phyloP scores from a whole-genome alignment of 2,888 invertebrate species.

The Drosophila diplacantha region DNA sequence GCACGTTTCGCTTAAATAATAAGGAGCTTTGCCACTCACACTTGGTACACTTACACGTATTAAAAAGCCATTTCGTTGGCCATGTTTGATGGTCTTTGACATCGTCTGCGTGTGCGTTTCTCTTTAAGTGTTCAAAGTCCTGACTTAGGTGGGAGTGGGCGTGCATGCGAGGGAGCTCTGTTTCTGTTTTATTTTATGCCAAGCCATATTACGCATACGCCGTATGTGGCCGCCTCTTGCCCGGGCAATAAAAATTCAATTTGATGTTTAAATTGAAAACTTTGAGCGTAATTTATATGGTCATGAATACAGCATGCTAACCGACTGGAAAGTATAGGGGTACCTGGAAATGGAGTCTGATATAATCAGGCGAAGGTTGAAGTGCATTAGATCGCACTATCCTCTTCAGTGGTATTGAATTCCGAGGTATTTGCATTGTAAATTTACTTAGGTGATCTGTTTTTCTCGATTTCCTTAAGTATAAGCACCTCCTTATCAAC shows the following conservation, averaged over 20 bases:
- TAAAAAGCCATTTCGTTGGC: conserved; percentile 66
- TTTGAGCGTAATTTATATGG: conserved; percentile 39
- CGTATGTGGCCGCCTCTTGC: conserved; percentile 38
- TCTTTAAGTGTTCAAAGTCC: conserved; percentile 40
- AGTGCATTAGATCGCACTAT: background rate
- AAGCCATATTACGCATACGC: conserved; percentile 55
- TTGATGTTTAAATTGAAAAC: conserved; percentile 62
- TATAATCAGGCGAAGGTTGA: background rate
- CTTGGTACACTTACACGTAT: conserved; percentile 62
- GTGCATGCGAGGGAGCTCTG: conserved; percentile 10
- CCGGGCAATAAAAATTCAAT: conserved; percentile 56
- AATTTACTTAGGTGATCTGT: background rate
- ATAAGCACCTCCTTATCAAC: no score
- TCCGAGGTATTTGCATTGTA: background rate
- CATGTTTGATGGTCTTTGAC: conserved; percentile 64
- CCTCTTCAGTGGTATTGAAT: background rate
- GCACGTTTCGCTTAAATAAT: conserved; percentile 56
- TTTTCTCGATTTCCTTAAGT: background rate
- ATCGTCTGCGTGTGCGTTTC: conserved; percentile 39
- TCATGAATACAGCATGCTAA: conserved; percentile 34
- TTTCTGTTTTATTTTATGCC: conserved; percentile 46
- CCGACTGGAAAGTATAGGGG: background rate
- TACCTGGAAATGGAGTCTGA: background rate
- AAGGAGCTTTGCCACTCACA: conserved; percentile 42
- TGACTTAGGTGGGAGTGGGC: conserved; percentile 28